A percentile compares a stretch with the other conserved stretches of the same genome.
These are phyloP conservation scores for Parapsyche elsis DNA, from an alignment of 1,140 invertebrate genomes.

Conservation along the genomic window DNA sequence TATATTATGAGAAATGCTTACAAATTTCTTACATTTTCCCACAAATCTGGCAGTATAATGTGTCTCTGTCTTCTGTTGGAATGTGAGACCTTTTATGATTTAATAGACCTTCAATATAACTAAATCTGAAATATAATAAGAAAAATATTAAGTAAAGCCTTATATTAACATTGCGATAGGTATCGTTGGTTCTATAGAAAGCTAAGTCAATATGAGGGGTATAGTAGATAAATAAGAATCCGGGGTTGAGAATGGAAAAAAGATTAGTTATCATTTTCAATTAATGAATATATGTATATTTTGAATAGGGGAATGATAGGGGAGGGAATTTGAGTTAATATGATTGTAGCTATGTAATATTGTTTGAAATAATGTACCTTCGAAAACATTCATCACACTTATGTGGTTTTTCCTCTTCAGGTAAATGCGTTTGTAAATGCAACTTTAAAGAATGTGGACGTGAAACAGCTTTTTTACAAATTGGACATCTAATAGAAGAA, in stretches of 20 bases:
- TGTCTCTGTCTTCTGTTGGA: constrained; percentile 44
- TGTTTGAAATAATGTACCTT: constrained; percentile 22
- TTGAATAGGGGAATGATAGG: no score
- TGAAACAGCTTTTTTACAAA: constrained; percentile 53
- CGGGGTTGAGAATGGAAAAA: background rate
- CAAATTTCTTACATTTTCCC: constrained; percentile 45
- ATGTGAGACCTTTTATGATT: constrained; percentile 46
- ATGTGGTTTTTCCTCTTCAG: constrained; percentile 44
- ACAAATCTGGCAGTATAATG: constrained; percentile 43
- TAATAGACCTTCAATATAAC: constrained; percentile 32
- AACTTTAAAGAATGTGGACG: constrained; percentile 46
- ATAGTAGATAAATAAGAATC: background rate
- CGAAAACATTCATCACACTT: constrained; percentile 50
- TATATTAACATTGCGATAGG: background rate
- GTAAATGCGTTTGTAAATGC: constrained; percentile 51
- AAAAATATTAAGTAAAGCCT: constrained; percentile 33
- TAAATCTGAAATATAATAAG: constrained; percentile 41
- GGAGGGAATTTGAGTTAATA: no score
- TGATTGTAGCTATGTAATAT: background rate
- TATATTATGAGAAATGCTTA: background rate
- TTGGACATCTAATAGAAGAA: constrained; percentile 49
- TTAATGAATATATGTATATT: background rate
- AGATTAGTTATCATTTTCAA: no score
- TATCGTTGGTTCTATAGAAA: no score
- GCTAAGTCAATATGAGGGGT: background rate